Base-by-base conservation (phyloP, 2,797 vertebrate genomes). In the Urophycis tenuis region DNA sequence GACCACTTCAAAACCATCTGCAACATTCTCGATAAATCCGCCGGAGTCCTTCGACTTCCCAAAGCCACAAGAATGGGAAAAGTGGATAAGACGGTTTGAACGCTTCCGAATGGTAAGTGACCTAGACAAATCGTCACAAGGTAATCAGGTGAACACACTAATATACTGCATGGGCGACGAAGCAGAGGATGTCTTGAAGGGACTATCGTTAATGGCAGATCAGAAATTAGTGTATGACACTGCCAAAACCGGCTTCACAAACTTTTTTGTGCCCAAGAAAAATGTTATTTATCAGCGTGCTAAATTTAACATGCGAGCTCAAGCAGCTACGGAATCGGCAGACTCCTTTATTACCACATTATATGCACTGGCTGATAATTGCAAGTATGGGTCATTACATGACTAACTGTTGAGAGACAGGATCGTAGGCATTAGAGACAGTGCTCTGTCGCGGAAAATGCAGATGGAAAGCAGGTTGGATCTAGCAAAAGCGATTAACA, bases 121-220 rank as follows among this genome's bases (percentile, higher is more conserved):
- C 49, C 71, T 76, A 1, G 1, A 81, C 30, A 9, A 69, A 25
- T 34, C 7, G 19, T 73, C 31, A 0, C n/a, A 77, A 12, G 74
- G 74, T 1, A 86, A 83, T 4, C 78, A 86, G 30, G 74, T 78
- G 1, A 84, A 84, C n/a, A n/a, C n/a, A n/a, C n/a, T n/a, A n/a
- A n/a, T n/a, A n/a, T n/a, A n/a, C n/a, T n/a, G n/a, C n/a, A n/a
- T 73, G 76, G 78, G 79, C 6, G 74, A 80, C 0, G 73, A 85
- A 49, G 79, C 31, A 0, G 79, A 83, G 2, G 41, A 79, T 32
- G 49, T 79, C 0, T 19, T 85, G 6, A 78, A 39, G 19, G 75
- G 79, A 3, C 1, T 84, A 0, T 79, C 75, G 22, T 32, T 85
- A 1, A 77, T 8, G 1, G 19, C 60, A 0, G 29, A 15, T 9